A percentile compares a stretch with the other conserved stretches of the same genome.
These are phyloP conservation scores for Nymphalis c-album DNA, from an alignment of 2,888 invertebrate species.

Conservation along the genomic window DNA sequence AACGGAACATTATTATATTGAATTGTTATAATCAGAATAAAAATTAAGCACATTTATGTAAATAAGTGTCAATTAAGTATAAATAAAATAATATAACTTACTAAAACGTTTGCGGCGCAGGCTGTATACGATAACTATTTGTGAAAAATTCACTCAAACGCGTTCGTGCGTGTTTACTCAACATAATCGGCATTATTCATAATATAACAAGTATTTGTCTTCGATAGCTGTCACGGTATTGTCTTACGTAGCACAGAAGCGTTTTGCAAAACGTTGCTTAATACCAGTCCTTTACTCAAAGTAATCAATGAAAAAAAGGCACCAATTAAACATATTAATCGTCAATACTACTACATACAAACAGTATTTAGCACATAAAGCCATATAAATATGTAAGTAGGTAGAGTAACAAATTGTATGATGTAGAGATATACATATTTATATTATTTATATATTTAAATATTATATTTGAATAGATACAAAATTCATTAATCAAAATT, in stretches of 20 bases:
- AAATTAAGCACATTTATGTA: too few relatives aligned
- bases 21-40: too few relatives aligned
- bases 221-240: slow-evolving; percentile 72
- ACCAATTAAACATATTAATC: too few relatives aligned
- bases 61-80: too few relatives aligned
- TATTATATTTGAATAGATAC: slow-evolving; percentile 25
- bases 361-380: too few relatives aligned
- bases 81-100: not conserved
- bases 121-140: slow-evolving; percentile 67
- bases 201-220: slow-evolving; percentile 80
- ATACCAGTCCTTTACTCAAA: slow-evolving; percentile 55
- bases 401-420: not conserved
- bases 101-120: slow-evolving; percentile 43
- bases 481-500: slow-evolving; percentile 35
- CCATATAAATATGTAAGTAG: not conserved
- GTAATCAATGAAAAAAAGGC: slow-evolving; percentile 4
- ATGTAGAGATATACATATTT: not conserved
- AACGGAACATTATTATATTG: too few relatives aligned
- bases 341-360: too few relatives aligned
- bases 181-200: slow-evolving; percentile 81
- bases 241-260: slow-evolving; percentile 65
- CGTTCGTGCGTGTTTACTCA: slow-evolving; percentile 73
- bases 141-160: slow-evolving; percentile 73
- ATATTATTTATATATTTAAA: slow-evolving; percentile 9
- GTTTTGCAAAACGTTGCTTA: slow-evolving; percentile 75